phyloP scores from a whole-genome alignment of 92 coral and sea anemone genomes.

The Meandrina meandrites region DNA sequence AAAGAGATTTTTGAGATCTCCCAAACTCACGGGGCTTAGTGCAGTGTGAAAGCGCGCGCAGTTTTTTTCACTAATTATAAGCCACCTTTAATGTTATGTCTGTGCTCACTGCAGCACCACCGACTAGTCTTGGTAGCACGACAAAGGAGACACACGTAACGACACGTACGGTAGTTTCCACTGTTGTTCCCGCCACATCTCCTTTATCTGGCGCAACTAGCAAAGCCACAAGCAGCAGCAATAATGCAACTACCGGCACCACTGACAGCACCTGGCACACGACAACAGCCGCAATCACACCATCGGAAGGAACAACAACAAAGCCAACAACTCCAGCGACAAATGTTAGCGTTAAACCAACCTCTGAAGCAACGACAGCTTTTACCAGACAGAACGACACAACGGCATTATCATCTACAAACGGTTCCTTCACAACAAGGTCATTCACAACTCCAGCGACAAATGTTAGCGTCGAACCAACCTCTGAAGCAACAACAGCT shows the following conservation, averaged over 20 bases:
- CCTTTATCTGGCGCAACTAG: not conserved
- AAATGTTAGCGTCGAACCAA: not conserved
- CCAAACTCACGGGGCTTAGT: too few species aligned
- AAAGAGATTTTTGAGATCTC: too few species aligned
- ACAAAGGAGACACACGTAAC: not conserved
- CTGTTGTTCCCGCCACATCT: not conserved
- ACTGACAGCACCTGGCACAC: not conserved
- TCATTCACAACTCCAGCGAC: not conserved
- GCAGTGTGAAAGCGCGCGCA: too few species aligned
- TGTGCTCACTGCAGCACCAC: not conserved
- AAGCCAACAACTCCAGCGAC: not conserved
- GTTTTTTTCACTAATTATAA: too few species aligned
- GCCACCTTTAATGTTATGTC: not conserved
- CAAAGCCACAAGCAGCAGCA: not conserved
- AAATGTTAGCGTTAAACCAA: not conserved
- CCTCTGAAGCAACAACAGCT: not conserved
- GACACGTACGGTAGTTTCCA: not conserved
- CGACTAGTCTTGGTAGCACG: not conserved
- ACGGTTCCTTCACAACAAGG: not conserved
- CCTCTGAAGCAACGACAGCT: not conserved
- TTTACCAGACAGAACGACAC: not conserved
- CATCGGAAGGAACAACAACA: not conserved
- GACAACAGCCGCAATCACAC: constrained; percentile 11
- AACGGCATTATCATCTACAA: not conserved
- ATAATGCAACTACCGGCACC: not conserved